Evolutionary conservation across 1,140 invertebrate species (phyloP).

Genomic region (Cotesia glomerata): DNA sequence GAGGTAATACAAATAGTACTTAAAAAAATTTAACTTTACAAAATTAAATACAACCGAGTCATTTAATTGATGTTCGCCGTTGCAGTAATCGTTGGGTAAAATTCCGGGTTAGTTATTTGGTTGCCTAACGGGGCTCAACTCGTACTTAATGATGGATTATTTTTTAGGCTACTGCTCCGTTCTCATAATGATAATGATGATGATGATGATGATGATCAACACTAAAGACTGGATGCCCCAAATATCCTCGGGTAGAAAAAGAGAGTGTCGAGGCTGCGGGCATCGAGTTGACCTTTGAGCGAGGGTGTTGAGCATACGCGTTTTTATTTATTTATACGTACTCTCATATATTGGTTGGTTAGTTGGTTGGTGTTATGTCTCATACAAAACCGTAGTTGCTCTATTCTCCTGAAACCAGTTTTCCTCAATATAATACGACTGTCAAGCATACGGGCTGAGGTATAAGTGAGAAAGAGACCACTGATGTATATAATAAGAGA

Average conservation of each 20-base stretch:
- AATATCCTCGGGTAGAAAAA: conserved; percentile 35
- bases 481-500: neutral
- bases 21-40: too few relatives aligned
- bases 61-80: too few relatives aligned
- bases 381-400: conserved; percentile 52
- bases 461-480: conserved; percentile 19
- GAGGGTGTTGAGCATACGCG: conserved; percentile 20
- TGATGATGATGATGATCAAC: too few relatives aligned
- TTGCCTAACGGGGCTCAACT: neutral
- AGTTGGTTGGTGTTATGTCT: conserved; percentile 25
- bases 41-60: too few relatives aligned
- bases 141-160: neutral
- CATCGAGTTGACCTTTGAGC: conserved; percentile 9
- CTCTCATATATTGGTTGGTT: conserved; percentile 17
- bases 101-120: neutral
- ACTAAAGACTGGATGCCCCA: conserved; percentile 11
- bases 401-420: conserved; percentile 63
- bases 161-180: conserved; percentile 4
- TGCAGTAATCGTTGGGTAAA: neutral
- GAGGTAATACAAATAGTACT: too few relatives aligned
- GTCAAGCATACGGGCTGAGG: neutral
- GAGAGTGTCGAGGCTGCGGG: conserved; percentile 14
- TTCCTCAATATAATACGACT: conserved; percentile 48
- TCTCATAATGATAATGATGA: neutral
- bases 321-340: conserved; percentile 1